These are phyloP conservation scores for Plemyria rubiginata DNA, from an alignment of 2,888 invertebrate genomes.

Conservation along the genomic window DNA sequence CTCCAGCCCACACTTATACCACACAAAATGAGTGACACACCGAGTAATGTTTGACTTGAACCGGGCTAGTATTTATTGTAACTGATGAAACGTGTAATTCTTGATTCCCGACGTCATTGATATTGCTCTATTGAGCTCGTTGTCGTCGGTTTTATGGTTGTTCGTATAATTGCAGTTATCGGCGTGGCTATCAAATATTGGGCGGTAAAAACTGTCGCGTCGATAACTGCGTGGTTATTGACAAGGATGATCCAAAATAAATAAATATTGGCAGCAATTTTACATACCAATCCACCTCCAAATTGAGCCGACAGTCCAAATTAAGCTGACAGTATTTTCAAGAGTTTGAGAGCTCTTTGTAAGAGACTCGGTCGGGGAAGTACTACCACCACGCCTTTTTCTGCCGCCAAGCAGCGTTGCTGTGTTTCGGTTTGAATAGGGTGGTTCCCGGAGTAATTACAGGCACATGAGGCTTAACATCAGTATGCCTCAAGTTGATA, in stretches of 20 bases:
- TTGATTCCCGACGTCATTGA: conserved; percentile 44
- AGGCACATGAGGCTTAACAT: no score
- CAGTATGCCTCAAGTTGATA: no score
- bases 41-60: conserved; percentile 68
- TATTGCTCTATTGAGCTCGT: conserved; percentile 31
- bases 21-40: conserved; percentile 45
- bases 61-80: conserved; percentile 59
- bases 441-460: no score
- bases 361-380: no score
- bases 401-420: no score
- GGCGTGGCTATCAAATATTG: conserved; percentile 13
- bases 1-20: conserved; percentile 37
- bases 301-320: no score
- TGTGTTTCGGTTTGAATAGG: no score
- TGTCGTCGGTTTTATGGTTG: conserved; percentile 26
- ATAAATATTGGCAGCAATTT: no score
- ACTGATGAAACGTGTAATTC: conserved; percentile 59
- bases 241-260: neutral
- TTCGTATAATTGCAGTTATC: conserved; percentile 9
- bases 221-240: neutral
- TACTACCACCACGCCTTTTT: no score
- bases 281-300: no score
- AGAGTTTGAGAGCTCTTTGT: no score
- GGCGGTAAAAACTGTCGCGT: neutral
- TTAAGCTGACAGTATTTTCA: no score